Base-by-base conservation (phyloP, 2,113 vertebrate species). In the Zosterops borbonicus region DNA sequence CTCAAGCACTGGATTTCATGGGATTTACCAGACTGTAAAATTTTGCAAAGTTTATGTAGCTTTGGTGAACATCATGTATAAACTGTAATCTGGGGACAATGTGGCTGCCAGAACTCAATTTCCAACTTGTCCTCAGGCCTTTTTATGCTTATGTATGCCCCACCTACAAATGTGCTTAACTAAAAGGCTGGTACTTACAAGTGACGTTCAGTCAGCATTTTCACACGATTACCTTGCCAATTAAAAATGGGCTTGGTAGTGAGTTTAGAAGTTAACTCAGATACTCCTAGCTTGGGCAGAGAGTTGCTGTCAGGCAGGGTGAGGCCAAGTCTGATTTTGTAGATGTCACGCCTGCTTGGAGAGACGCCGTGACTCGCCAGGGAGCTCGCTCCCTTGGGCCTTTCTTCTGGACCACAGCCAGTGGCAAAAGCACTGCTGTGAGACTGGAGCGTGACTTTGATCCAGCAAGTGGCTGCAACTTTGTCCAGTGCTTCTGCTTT, bases 351-450 rank as follows among this genome's bases (percentile, higher is more conserved):
- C 96, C 97, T 97, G 84, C 95, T 93, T 83, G 87, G 89, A 96
- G 95, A 95, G 97, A 98, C 93, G 96, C 97, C 1, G 7, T 98
- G 98, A 98, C 83, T 98, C 95, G 97, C 59, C 14, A 2, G 69
- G 58, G 56, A 49, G 44, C 71, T 87, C 4, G 2, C 47, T 90
- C 91, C 85, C 59, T 14, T 92, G 19, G 27, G 87, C 95, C 50
- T 63, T 96, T 93, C 94, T 87, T 80, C 82, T 86, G 95, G 89
- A 78, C 71, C 2, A 1, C 64, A 84, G 87, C 94, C 96, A 96
- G 88, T 39, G 63, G 82, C 92, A 93, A 81, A 89, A 63, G 35
- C 77, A 49, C 53, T 4, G 0, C 74, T 18, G 35, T 22, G 67
- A 83, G 65, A 94, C 29, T 46, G 65, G 87, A 76, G 56, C 2